Conservation (phyloP, 2,797 vertebrate species). For the Thripadectes ignobilis region DNA sequence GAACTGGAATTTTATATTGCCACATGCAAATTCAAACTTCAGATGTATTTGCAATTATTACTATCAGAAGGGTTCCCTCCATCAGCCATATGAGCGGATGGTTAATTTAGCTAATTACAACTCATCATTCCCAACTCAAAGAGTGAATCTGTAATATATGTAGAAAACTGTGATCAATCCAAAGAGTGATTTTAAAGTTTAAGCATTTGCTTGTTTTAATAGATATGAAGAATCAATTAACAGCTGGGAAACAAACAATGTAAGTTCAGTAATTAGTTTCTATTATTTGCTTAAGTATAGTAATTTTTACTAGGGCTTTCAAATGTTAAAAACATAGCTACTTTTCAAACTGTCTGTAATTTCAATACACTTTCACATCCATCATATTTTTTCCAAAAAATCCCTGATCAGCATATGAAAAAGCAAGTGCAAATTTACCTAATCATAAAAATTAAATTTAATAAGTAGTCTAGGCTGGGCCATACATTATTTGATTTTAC, state of each 20-base stretch:
- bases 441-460: background rate
- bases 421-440: background rate
- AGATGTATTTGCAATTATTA: background rate
- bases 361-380: background rate
- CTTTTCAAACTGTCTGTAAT: background rate
- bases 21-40: background rate
- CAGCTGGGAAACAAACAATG: background rate
- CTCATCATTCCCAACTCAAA: background rate
- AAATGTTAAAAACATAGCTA: background rate
- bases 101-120: background rate
- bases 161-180: background rate
- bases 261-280: background rate
- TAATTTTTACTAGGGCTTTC: background rate
- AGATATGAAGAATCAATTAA: background rate
- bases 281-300: background rate
- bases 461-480: background rate
- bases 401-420: fast-evolving
- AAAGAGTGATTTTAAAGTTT: background rate
- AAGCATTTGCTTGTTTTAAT: slow-evolving; percentile 9
- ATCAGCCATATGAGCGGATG: background rate
- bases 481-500: background rate
- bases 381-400: background rate
- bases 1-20: background rate
- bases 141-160: background rate
- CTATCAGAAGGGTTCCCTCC: background rate